Percentiles rank a stretch among this genome's conserved stretches.
These are phyloP conservation scores for Boulengerochromis microlepis DNA, from an alignment of 2,113 vertebrate genomes.

Conservation along the genomic window DNA sequence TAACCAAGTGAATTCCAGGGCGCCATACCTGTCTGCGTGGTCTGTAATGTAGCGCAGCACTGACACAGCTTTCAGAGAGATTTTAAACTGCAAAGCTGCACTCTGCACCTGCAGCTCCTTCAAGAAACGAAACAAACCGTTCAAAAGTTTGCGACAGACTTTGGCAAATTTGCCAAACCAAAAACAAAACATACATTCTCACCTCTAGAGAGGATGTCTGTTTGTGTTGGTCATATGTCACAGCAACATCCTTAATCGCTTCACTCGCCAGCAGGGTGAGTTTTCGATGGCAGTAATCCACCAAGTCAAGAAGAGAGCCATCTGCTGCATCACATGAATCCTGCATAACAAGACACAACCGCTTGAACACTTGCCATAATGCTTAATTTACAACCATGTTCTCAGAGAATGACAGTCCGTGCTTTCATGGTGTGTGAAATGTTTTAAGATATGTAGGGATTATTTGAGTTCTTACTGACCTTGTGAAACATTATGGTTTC, in stretches of 20 bases:
- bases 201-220: slow-evolving; percentile 64
- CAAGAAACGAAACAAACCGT: not conserved
- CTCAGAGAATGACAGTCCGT: not conserved
- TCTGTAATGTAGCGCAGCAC: slow-evolving; percentile 91
- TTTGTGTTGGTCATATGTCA: not conserved
- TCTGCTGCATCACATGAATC: slow-evolving; percentile 87
- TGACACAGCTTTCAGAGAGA: slow-evolving; percentile 85
- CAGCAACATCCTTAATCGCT: not conserved
- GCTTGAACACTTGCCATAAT: not conserved
- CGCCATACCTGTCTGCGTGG: slow-evolving; percentile 78
- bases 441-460: not conserved
- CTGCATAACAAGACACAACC: slow-evolving; percentile 56
- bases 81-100: slow-evolving; percentile 82
- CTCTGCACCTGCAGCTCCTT: slow-evolving; percentile 85
- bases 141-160: not conserved
- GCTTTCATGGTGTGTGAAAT: not conserved
- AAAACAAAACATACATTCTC: not conserved
- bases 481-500: slow-evolving; percentile 91
- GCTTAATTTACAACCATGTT: not conserved
- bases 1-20: not conserved
- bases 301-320: slow-evolving; percentile 82
- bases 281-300: slow-evolving; percentile 94
- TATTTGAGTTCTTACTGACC: slow-evolving; percentile 60
- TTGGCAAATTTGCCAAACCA: not conserved
- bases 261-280: slow-evolving; percentile 77